Percentiles rank a stretch among this genome's conserved stretches.
Evolutionary conservation across 2,797 vertebrate genomes (phyloP).

Genomic region (Spinus olivaceus): DNA sequence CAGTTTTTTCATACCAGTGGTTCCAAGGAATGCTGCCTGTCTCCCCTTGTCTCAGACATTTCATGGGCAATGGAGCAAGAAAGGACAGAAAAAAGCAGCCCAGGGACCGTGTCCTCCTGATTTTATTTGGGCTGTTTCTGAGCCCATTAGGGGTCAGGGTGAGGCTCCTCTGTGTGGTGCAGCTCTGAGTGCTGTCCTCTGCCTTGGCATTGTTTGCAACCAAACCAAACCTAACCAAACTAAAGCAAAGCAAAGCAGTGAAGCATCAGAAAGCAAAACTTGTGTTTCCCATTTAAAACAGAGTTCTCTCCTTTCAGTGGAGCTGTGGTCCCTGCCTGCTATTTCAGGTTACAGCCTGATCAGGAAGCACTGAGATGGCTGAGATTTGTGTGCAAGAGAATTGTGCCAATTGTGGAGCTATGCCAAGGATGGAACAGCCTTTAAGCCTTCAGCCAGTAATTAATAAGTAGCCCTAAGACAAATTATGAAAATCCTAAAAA

Average conservation of each 20-base stretch:
- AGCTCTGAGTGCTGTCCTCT: not conserved
- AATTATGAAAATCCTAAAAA: not conserved
- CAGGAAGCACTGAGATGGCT: not conserved
- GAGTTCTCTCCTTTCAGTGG: not conserved
- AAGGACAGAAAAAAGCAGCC: constrained; percentile 77
- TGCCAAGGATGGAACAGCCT: not conserved
- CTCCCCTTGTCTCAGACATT: constrained; percentile 73
- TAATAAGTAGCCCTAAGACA: not conserved
- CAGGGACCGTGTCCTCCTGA: constrained; percentile 49
- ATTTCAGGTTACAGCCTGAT: not conserved
- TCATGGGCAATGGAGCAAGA: constrained; percentile 82
- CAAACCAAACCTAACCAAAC: not conserved
- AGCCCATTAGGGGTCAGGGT: not conserved
- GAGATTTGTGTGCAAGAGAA: not conserved
- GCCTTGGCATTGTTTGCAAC: not conserved
- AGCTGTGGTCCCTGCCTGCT: not conserved
- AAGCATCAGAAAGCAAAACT: not conserved
- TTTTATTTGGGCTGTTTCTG: constrained; percentile 75
- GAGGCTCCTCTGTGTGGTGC: not conserved
- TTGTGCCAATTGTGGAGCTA: not conserved
- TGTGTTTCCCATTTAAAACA: not conserved
- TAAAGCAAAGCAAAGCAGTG: not conserved
- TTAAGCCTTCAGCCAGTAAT: not conserved
- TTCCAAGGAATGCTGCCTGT: constrained; percentile 86
- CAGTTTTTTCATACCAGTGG: constrained; percentile 79